Conservation (phyloP, 2,797 vertebrate species). For the Moxostoma hubbsi region DNA sequence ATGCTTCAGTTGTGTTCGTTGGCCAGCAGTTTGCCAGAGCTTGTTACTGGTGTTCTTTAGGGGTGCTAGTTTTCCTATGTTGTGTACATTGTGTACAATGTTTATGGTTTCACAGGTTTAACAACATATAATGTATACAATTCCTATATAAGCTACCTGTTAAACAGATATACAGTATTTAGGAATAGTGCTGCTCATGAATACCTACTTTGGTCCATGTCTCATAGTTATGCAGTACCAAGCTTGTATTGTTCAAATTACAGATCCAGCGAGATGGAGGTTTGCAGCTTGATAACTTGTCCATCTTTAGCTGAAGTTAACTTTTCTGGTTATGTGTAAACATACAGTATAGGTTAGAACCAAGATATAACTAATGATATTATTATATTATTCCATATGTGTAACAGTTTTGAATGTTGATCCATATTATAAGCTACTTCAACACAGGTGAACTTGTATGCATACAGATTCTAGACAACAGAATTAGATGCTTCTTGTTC, state of each 20-base stretch:
- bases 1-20: slow-evolving; percentile 38
- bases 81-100: no score
- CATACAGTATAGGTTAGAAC: slow-evolving; percentile 36
- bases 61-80: slow-evolving; percentile 49
- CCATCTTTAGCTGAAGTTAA: slow-evolving; percentile 22
- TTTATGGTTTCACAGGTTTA: slow-evolving; percentile 17
- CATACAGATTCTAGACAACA: slow-evolving; percentile 22
- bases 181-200: slow-evolving; percentile 23
- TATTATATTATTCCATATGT: slow-evolving; percentile 38
- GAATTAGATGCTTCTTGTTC: slow-evolving; percentile 12
- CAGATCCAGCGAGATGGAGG: slow-evolving; percentile 5
- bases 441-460: slow-evolving; percentile 30
- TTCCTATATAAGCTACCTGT: slow-evolving; percentile 43
- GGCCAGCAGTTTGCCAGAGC: not conserved
- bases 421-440: slow-evolving; percentile 45
- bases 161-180: slow-evolving; percentile 27
- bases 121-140: slow-evolving; percentile 34
- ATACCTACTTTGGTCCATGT: slow-evolving; percentile 40
- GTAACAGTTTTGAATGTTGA: slow-evolving; percentile 37
- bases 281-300: not conserved
- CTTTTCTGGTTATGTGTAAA: slow-evolving; percentile 40
- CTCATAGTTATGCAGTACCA: slow-evolving; percentile 33
- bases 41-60: slow-evolving; percentile 15
- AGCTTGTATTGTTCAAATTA: not conserved
- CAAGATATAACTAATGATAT: slow-evolving; percentile 26